Evolutionary conservation across 2,797 vertebrate genomes (phyloP).

Genomic region (Eospalax fontanierii): DNA sequence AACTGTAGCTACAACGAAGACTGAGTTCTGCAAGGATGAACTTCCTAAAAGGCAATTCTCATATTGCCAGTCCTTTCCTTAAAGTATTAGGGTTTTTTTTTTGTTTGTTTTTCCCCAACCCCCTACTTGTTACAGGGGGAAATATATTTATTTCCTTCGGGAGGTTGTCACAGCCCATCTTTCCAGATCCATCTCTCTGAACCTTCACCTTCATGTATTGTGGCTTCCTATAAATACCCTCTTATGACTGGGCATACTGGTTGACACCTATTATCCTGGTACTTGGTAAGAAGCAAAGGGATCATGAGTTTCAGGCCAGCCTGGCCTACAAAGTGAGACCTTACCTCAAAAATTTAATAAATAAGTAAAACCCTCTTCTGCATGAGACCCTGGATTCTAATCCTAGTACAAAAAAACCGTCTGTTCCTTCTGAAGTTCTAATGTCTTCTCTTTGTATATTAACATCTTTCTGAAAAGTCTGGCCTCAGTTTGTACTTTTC

Average conservation of each 20-base stretch:
- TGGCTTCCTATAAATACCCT: not conserved
- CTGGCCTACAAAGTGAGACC: not conserved
- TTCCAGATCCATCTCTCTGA: not conserved
- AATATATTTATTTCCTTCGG: not conserved
- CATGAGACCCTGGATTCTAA: not conserved
- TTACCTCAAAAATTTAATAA: not conserved
- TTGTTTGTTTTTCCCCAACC: not conserved
- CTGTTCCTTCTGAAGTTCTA: constrained; percentile 20
- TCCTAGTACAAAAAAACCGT: not conserved
- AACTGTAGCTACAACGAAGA: not conserved
- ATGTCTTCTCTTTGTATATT: constrained; percentile 12
- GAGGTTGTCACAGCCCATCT: not conserved
- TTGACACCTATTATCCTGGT: not conserved
- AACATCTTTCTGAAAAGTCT: not conserved
- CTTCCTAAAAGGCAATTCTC: constrained; percentile 24
- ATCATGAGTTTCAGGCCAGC: not conserved
- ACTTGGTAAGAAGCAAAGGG: not conserved
- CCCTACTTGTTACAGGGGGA: not conserved
- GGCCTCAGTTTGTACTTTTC: not conserved
- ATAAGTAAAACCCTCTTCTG: not conserved
- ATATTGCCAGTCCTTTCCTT: not conserved
- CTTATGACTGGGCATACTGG: not conserved
- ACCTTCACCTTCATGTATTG: not conserved
- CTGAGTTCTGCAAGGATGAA: not conserved
- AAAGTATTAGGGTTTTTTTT: not conserved